Conservation (phyloP, 1,140 invertebrate genomes). For the Solen grandis region DNA sequence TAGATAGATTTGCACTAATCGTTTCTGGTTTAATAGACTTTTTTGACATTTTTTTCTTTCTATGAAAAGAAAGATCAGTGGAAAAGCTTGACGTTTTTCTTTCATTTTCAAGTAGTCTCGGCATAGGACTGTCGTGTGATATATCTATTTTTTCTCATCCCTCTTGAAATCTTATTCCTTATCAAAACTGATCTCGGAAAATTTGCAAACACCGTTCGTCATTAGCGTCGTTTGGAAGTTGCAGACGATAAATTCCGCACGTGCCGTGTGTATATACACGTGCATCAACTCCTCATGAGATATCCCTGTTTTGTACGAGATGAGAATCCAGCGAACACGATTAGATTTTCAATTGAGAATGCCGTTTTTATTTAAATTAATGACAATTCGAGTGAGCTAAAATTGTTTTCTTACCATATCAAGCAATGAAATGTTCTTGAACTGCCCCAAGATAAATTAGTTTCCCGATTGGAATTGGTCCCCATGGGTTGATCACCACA, state of each 20-base stretch:
- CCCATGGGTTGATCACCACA: background rate
- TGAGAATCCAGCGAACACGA: conserved; percentile 1
- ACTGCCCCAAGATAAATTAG: background rate
- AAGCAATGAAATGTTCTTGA: background rate
- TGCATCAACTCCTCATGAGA: background rate
- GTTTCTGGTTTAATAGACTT: too few species aligned
- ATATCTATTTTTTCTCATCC: too few species aligned
- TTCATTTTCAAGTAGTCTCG: too few species aligned
- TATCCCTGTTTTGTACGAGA: conserved; percentile 5
- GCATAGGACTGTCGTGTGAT: too few species aligned
- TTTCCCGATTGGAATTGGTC: background rate
- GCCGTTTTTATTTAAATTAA: background rate
- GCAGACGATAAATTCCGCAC: conserved; percentile 1
- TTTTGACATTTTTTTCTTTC: too few species aligned
- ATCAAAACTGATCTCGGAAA: too few species aligned
- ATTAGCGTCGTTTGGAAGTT: background rate
- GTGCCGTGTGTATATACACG: conserved; percentile 24
- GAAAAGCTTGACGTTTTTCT: too few species aligned
- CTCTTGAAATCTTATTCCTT: too few species aligned
- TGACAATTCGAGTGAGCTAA: background rate
- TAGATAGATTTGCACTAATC: too few species aligned
- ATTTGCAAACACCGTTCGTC: too few species aligned
- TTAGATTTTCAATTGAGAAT: conserved; percentile 11
- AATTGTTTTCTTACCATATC: background rate
- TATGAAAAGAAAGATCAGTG: too few species aligned